These are phyloP conservation scores for Muntiacus muntjak DNA, from an alignment of 2,113 vertebrate species.

Conservation along the genomic window DNA sequence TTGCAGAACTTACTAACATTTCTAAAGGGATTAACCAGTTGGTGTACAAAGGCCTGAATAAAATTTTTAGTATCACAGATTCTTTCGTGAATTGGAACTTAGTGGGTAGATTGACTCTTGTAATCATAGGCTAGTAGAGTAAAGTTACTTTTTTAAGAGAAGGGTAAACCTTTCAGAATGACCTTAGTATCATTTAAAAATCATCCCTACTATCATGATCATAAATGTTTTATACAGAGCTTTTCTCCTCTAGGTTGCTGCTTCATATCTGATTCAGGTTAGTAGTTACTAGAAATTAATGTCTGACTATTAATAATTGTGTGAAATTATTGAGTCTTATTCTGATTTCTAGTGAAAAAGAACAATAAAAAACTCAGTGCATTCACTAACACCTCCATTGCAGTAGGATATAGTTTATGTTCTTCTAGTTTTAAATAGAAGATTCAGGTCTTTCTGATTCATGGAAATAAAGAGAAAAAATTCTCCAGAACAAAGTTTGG, in stretches of 20 bases:
- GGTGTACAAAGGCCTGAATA: not conserved
- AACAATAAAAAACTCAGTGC: not conserved
- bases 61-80: not conserved
- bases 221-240: constrained; percentile 70
- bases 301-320: constrained; percentile 59
- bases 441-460: constrained; percentile 18
- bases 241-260: constrained; percentile 70
- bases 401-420: constrained; percentile 26
- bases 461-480: not conserved
- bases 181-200: constrained; percentile 20
- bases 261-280: constrained; percentile 71
- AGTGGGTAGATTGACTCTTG: not conserved
- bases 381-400: constrained; percentile 47
- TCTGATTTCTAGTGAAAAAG: constrained; percentile 37
- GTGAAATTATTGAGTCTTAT: constrained; percentile 56
- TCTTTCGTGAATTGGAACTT: constrained; percentile 11
- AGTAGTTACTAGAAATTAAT: constrained; percentile 68
- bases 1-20: constrained; percentile 10
- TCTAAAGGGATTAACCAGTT: not conserved
- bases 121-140: not conserved
- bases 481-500: constrained; percentile 2
- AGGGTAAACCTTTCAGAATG: constrained; percentile 30
- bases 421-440: constrained; percentile 31
- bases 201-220: not conserved
- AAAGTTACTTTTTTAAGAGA: constrained; percentile 4